Percentiles rank a stretch among this genome's conserved stretches.
These are phyloP conservation scores for Drosophila anceps DNA, from an alignment of 2,888 invertebrate genomes.

Conservation along the genomic window DNA sequence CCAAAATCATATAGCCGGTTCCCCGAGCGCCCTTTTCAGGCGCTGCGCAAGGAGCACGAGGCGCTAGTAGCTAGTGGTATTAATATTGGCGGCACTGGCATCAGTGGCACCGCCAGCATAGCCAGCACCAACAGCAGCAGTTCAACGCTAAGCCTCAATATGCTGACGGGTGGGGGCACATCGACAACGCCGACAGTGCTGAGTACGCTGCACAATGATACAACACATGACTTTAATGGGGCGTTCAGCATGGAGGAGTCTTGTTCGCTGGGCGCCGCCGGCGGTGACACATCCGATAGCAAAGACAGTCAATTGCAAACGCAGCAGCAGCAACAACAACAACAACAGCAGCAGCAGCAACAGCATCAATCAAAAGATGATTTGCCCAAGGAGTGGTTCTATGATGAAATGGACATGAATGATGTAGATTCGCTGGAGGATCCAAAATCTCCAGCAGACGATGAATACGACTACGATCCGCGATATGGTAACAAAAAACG, in stretches of 20 bases:
- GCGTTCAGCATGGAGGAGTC: slow-evolving; percentile 84
- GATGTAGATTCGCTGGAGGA: slow-evolving; percentile 97
- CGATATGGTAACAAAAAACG: slow-evolving; percentile 85
- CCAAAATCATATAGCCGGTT: slow-evolving; percentile 68
- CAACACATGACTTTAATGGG: slow-evolving; percentile 84
- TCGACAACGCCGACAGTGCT: slow-evolving; percentile 64
- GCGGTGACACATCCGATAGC: slow-evolving; percentile 88
- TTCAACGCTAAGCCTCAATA: slow-evolving; percentile 65
- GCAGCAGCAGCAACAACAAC: slow-evolving; percentile 89
- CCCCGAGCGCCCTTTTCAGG: slow-evolving; percentile 85
- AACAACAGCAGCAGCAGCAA: slow-evolving; percentile 87
- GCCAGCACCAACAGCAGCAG: slow-evolving; percentile 50
- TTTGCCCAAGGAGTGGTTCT: slow-evolving; percentile 94
- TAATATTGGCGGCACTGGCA: slow-evolving; percentile 36
- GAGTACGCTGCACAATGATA: slow-evolving; percentile 67
- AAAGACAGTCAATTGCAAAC: slow-evolving; percentile 91
- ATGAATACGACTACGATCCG: slow-evolving; percentile 95
- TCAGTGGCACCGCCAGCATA: slow-evolving; percentile 31
- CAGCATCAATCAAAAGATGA: slow-evolving; percentile 88
- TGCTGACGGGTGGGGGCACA: slow-evolving; percentile 65
- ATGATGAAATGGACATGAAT: slow-evolving; percentile 94
- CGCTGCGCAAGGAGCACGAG: slow-evolving; percentile 84
- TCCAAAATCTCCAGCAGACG: slow-evolving; percentile 95
- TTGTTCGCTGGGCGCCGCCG: slow-evolving; percentile 84
- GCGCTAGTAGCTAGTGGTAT: slow-evolving; percentile 72